A percentile compares a stretch with the other conserved stretches of the same genome.
Evolutionary conservation across 2,888 invertebrate genomes (phyloP).

Genomic region (Apamea anceps): DNA sequence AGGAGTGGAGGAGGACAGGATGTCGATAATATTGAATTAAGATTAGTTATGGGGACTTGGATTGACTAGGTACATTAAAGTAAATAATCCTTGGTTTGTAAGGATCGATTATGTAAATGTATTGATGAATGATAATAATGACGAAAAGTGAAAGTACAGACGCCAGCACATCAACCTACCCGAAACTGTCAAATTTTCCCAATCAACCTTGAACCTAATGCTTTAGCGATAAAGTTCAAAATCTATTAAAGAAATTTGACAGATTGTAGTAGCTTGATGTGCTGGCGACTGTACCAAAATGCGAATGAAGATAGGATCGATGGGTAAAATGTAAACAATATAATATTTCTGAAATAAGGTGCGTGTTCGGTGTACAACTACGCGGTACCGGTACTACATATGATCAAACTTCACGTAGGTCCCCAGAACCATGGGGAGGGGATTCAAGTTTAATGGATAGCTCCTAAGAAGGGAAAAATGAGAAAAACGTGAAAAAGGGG

Average conservation of each 20-base stretch:
- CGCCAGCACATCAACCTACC: no score
- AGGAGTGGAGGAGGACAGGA: conserved; percentile 36
- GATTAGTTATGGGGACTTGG: background rate
- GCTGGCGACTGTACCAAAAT: no score
- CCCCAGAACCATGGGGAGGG: no score
- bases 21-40: conserved; percentile 39
- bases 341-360: no score
- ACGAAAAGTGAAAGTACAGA: background rate
- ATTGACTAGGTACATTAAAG: background rate
- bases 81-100: background rate
- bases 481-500: background rate
- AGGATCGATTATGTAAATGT: background rate
- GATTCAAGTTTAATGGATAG: background rate
- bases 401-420: no score
- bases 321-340: background rate
- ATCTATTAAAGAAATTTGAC: no score
- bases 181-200: no score
- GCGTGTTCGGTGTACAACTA: no score
- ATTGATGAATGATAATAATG: background rate
- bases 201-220: no score
- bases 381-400: no score
- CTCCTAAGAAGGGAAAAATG: background rate
- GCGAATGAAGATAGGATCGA: background rate
- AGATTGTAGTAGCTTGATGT: no score
- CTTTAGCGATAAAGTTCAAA: no score